Conservation (phyloP, 2,888 invertebrate genomes). For the Suillia variegata region DNA sequence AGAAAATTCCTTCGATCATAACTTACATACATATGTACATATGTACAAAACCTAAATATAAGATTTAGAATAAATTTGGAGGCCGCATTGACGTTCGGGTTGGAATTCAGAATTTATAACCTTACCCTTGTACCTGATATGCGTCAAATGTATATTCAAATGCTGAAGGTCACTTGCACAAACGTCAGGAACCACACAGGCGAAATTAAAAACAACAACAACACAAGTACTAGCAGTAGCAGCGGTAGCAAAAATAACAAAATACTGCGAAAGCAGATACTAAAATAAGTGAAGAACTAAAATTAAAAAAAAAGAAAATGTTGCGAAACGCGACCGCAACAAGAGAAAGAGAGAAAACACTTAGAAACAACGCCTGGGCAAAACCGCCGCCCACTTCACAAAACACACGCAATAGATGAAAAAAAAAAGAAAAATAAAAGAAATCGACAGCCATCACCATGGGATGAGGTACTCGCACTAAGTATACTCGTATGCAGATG, state of each 20-base stretch:
- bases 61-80: too few species aligned
- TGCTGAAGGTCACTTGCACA: not conserved
- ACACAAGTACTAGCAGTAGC: too few species aligned
- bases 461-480: not conserved
- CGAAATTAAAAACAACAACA: not conserved
- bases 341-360: not conserved
- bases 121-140: constrained; percentile 36
- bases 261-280: too few species aligned
- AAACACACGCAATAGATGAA: not conserved
- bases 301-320: not conserved
- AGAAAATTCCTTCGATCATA: too few species aligned
- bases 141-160: not conserved
- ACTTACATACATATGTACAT: too few species aligned
- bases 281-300: too few species aligned
- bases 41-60: too few species aligned
- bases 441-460: too few species aligned
- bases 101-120: constrained; percentile 25
- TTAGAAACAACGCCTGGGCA: not conserved
- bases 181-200: not conserved
- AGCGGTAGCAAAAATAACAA: too few species aligned
- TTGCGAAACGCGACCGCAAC: not conserved
- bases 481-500: not conserved
- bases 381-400: not conserved
- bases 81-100: too few species aligned
- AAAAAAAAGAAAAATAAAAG: too few species aligned